phyloP scores from a whole-genome alignment of 2,888 invertebrate species.

The Sicus ferrugineus region DNA sequence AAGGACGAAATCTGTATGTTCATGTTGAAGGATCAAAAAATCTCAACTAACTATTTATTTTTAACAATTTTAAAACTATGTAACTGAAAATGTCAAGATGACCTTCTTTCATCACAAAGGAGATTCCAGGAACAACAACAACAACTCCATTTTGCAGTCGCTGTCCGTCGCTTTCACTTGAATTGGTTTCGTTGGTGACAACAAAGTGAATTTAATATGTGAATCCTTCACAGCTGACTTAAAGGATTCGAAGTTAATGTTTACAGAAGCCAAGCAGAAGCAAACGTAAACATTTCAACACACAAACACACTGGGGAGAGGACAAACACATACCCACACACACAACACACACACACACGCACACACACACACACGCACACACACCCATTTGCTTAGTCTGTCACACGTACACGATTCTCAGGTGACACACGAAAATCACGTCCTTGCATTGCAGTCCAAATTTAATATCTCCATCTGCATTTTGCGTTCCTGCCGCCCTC shows the following conservation, averaged over 20 bases:
- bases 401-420: no score
- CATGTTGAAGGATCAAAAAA: no score
- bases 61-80: no score
- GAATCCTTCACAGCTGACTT: slow-evolving; percentile 16
- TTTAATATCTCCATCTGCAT: background rate
- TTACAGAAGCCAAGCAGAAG: background rate
- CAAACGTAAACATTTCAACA: no score
- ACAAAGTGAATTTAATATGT: slow-evolving; percentile 28
- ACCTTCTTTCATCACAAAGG: no score
- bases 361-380: background rate
- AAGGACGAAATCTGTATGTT: no score
- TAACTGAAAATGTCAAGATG: no score
- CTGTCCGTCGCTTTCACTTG: slow-evolving; percentile 7
- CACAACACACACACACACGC: background rate
- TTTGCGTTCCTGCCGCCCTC: background rate
- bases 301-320: background rate
- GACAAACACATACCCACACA: slow-evolving; percentile 1
- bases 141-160: slow-evolving; percentile 1
- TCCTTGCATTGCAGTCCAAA: slow-evolving; percentile 10
- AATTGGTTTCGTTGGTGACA: slow-evolving; percentile 11
- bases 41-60: no score
- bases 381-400: no score
- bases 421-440: slow-evolving; percentile 12
- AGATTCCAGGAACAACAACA: no score
- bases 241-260: slow-evolving; percentile 22